These are phyloP conservation scores for Ptychobarbus kaznakovi DNA, from an alignment of 2,797 vertebrate genomes.

Conservation along the genomic window DNA sequence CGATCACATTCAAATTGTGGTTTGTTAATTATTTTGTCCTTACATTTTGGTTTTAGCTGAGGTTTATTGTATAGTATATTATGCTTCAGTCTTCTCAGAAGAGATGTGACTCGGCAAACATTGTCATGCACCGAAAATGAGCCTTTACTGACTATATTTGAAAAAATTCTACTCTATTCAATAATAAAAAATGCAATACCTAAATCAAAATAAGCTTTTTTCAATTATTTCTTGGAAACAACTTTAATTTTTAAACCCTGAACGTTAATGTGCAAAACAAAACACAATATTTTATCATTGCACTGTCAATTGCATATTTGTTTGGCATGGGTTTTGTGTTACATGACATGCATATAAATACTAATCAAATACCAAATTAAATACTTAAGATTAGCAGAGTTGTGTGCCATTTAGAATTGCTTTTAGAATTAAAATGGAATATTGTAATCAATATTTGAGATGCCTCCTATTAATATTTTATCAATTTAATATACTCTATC, in stretches of 20 bases:
- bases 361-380: neutral
- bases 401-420: neutral
- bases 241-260: neutral
- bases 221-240: neutral
- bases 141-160: neutral
- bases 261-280: neutral
- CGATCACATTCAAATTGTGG: neutral
- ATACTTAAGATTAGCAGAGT: neutral
- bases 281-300: neutral
- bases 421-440: neutral
- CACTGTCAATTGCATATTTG: too few species aligned
- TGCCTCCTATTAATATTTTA: neutral
- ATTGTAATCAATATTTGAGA: neutral
- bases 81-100: neutral
- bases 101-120: neutral
- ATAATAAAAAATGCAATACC: neutral
- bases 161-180: neutral
- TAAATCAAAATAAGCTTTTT: neutral
- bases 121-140: neutral
- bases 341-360: neutral
- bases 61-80: neutral
- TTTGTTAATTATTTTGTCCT: neutral
- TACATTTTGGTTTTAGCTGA: neutral
- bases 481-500: neutral
- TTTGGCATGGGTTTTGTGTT: neutral